Conservation (phyloP, 2,888 invertebrate genomes). For the Harpalus rubripes region DNA sequence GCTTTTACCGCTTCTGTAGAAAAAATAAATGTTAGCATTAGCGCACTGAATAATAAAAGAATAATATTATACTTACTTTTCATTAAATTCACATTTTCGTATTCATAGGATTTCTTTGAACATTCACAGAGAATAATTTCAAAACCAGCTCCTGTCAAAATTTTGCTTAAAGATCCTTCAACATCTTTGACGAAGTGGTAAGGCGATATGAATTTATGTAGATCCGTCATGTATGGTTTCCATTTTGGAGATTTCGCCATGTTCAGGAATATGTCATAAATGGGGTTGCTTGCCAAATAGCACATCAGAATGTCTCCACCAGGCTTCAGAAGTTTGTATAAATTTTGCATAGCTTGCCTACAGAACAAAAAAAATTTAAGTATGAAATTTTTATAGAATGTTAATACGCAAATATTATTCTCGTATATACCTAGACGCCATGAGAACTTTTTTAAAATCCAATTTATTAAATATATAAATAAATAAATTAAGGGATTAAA, state of each 20-base stretch:
- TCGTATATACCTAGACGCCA: too few species aligned
- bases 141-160: slow-evolving; percentile 82
- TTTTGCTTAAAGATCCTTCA: slow-evolving; percentile 79
- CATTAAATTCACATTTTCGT: slow-evolving; percentile 79
- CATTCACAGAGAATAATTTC: slow-evolving; percentile 80
- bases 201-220: slow-evolving; percentile 83
- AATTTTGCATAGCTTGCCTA: slow-evolving; percentile 83
- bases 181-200: slow-evolving; percentile 83
- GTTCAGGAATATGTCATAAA: slow-evolving; percentile 85
- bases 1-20: slow-evolving; percentile 50
- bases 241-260: slow-evolving; percentile 81
- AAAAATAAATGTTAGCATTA: not conserved
- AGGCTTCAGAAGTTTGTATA: slow-evolving; percentile 83
- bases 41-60: not conserved
- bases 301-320: slow-evolving; percentile 85
- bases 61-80: slow-evolving; percentile 79
- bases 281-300: slow-evolving; percentile 84
- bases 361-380: not conserved
- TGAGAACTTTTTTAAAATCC: too few species aligned
- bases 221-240: slow-evolving; percentile 83
- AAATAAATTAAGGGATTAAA: too few species aligned
- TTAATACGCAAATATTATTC: not conserved
- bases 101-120: slow-evolving; percentile 81
- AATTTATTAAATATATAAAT: too few species aligned
- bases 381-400: not conserved